Evolutionary conservation across 1,140 invertebrate genomes (phyloP).

Genomic region (Ooceraea biroi): DNA sequence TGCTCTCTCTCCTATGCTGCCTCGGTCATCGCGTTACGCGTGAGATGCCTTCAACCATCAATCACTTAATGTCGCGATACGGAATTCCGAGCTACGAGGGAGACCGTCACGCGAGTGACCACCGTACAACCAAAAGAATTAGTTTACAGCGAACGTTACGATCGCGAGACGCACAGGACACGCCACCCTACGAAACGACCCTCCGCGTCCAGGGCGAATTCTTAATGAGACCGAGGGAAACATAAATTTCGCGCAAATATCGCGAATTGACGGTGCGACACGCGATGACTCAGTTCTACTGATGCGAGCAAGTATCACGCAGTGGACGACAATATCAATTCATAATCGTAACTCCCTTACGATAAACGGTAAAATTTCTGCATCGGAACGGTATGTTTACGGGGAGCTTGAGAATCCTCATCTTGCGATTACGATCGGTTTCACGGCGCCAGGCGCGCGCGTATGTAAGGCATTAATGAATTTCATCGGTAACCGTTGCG

Average conservation of each 20-base stretch:
- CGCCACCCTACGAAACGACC: background rate
- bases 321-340: slow-evolving; percentile 32
- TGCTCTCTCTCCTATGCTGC: background rate
- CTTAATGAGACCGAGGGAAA: background rate
- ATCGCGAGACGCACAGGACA: background rate
- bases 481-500: slow-evolving; percentile 39
- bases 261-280: background rate
- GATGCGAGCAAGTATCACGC: background rate
- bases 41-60: slow-evolving; percentile 76
- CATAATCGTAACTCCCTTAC: background rate
- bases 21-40: slow-evolving; percentile 21
- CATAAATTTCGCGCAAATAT: background rate
- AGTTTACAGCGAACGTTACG: background rate
- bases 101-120: slow-evolving; percentile 67
- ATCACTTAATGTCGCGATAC: slow-evolving; percentile 69
- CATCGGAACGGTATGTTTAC: slow-evolving; percentile 26
- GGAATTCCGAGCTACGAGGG: slow-evolving; percentile 61
- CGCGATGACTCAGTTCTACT: slow-evolving; percentile 3
- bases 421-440: slow-evolving; percentile 38
- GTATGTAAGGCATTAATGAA: slow-evolving; percentile 28
- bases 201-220: background rate
- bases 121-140: slow-evolving; percentile 16
- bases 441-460: slow-evolving; percentile 14
- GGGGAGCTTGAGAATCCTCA: slow-evolving; percentile 2
- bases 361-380: slow-evolving; percentile 14